phyloP scores from a whole-genome alignment of 2,888 invertebrate genomes.

The Sympetrum striolatum region DNA sequence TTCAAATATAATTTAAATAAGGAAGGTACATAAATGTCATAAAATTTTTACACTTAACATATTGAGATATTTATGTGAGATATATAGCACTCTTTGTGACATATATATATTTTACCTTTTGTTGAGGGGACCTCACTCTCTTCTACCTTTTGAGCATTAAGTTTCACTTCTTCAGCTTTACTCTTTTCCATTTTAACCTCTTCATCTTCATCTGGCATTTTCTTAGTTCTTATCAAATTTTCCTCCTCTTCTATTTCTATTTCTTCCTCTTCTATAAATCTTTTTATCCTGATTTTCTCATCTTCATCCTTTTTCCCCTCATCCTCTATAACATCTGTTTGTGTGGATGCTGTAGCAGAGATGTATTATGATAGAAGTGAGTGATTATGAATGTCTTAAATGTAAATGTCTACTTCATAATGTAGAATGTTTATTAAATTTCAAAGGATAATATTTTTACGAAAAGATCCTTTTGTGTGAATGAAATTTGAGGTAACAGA shows the following conservation, averaged over 20 bases:
- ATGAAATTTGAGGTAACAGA: no score
- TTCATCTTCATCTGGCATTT: slow-evolving; percentile 45
- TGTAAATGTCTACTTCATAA: not conserved
- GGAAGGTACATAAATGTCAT: no score
- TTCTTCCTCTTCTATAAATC: slow-evolving; percentile 57
- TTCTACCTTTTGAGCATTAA: slow-evolving; percentile 51
- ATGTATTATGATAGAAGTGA: slow-evolving; percentile 4
- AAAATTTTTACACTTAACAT: no score
- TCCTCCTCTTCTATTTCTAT: slow-evolving; percentile 46
- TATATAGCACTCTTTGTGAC: not conserved
- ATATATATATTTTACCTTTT: not conserved
- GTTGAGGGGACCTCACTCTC: slow-evolving; percentile 44
- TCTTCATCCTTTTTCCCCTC: slow-evolving; percentile 52
- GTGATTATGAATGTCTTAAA: not conserved
- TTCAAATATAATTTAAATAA: no score
- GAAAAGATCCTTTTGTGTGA: no score
- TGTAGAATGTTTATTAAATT: not conserved
- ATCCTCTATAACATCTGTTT: slow-evolving; percentile 55
- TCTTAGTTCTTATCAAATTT: slow-evolving; percentile 9
- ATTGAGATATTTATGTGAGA: not conserved
- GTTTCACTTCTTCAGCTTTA: slow-evolving; percentile 55
- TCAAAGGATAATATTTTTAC: not conserved
- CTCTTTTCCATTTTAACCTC: slow-evolving; percentile 48
- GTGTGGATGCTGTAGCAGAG: slow-evolving; percentile 56
- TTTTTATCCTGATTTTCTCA: slow-evolving; percentile 58